phyloP scores from a whole-genome alignment of 2,888 invertebrate species.

The Hydrotaea diabolus region DNA sequence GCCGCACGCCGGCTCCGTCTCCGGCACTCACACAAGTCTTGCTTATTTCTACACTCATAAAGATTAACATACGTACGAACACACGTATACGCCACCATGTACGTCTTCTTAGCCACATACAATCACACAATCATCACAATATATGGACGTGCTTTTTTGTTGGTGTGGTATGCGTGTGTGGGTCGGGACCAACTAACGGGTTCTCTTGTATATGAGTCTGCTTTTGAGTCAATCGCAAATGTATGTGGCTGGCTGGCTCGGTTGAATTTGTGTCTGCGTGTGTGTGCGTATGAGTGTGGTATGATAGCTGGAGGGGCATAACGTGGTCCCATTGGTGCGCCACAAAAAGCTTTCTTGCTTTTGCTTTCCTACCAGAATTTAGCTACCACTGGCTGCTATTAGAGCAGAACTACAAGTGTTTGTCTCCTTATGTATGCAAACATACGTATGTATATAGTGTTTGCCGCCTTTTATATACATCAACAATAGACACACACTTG shows the following conservation, averaged over 20 bases:
- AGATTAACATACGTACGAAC: slow-evolving; percentile 17
- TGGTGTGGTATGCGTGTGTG: slow-evolving; percentile 51
- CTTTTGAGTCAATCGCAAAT: slow-evolving; percentile 62
- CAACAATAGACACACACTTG: not conserved
- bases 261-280: not conserved
- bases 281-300: slow-evolving; percentile 49
- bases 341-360: slow-evolving; percentile 81
- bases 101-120: slow-evolving; percentile 25
- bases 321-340: slow-evolving; percentile 82
- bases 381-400: slow-evolving; percentile 40
- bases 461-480: slow-evolving; percentile 22
- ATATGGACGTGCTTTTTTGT: slow-evolving; percentile 67
- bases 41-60: slow-evolving; percentile 29
- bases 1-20: too few relatives aligned
- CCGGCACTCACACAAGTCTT: too few relatives aligned
- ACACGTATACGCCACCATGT: not conserved
- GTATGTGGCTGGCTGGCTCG: slow-evolving; percentile 25
- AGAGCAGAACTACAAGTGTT: slow-evolving; percentile 50
- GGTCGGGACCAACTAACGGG: slow-evolving; percentile 54
- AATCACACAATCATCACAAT: slow-evolving; percentile 61
- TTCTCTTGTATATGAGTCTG: slow-evolving; percentile 18
- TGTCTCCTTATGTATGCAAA: slow-evolving; percentile 52
- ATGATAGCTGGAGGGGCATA: slow-evolving; percentile 78
- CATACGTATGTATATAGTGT: not conserved
- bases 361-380: slow-evolving; percentile 67